Conservation (phyloP, 1,140 invertebrate genomes). For the Littorina saxatilis region DNA sequence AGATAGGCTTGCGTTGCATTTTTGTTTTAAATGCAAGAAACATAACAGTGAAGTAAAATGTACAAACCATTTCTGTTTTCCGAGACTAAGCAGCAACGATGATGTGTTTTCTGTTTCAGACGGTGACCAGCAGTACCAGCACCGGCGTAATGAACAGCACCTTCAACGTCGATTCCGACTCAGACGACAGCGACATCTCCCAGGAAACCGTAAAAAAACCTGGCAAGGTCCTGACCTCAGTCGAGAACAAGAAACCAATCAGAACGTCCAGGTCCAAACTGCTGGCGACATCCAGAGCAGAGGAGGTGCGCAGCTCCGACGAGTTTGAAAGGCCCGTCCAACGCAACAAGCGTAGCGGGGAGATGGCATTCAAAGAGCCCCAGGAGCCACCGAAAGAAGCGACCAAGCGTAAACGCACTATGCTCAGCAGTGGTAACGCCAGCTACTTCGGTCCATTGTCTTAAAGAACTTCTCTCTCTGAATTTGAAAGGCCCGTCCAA, state of each 20-base stretch:
- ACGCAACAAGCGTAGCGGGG: slow-evolving; percentile 24
- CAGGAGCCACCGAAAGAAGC: slow-evolving; percentile 36
- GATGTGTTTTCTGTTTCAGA: no score
- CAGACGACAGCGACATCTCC: slow-evolving; percentile 26
- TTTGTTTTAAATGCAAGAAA: no score
- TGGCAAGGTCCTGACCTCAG: background rate
- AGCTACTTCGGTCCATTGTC: slow-evolving; percentile 32
- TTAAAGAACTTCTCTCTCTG: no score
- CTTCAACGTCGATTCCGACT: slow-evolving; percentile 41
- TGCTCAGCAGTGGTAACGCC: slow-evolving; percentile 45
- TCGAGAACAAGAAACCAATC: slow-evolving; percentile 11
- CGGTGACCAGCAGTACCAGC: slow-evolving; percentile 9
- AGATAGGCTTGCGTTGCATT: no score
- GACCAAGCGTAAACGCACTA: slow-evolving; percentile 49
- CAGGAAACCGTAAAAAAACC: background rate
- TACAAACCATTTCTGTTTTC: no score
- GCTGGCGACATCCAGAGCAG: background rate
- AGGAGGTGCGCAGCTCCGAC: slow-evolving; percentile 40
- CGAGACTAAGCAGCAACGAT: no score
- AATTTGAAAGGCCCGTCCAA: slow-evolving; percentile 48
- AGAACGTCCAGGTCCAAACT: slow-evolving; percentile 4
- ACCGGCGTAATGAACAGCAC: slow-evolving; percentile 40
- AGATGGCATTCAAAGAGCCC: slow-evolving; percentile 36
- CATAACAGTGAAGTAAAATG: no score
- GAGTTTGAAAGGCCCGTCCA: slow-evolving; percentile 50